Evolutionary conservation across 2,113 vertebrate genomes (phyloP), one percentile per base, ranked within the genome.

Genomic region (Pionites leucogaster): DNA sequence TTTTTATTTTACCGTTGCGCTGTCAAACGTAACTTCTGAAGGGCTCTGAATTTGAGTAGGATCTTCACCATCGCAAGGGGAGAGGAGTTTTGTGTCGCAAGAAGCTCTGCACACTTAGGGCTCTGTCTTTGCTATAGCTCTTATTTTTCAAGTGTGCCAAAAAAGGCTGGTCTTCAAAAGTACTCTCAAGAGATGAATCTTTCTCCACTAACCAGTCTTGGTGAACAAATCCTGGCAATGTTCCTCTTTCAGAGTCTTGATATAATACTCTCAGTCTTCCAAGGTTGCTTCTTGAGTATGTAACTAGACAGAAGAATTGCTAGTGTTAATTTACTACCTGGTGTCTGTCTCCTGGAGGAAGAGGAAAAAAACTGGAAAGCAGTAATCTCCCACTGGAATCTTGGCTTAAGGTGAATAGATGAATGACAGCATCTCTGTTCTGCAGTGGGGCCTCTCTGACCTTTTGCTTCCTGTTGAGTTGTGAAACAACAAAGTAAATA

Each of bases 401-500:
- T 87, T 86, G 86, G 91, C 95, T 95, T 78, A 91, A 95, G 92
- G 87, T 95, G 86, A 94, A 95, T 29, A 90, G 93, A 91, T 85
- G 92, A 96, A 83, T 95, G 64, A 95, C 84, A 95, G 67, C 70
- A 92, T 82, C 96, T 96, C 82, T 95, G 92, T 95, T 96, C 89
- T 93, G 86, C 83, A 76, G 47, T 29, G 74, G 69, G 79, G 82
- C 89, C 80, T 79, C 82, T 91, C 79, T 96, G 97, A 98, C 96
- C 97, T 96, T 94, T 90, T 47, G 80, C 96, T 98, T 98, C 98
- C 97, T 97, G 97, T 96, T 93, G 92, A 93, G 95, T 98, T 98
- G 98, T 98, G 97, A 95, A 95, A 98, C 95, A 97, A 97, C 98
- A 98, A 99, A 97, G 98, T 97, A 96, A 98, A 98, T 97, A 98